A percentile compares a stretch with the other conserved stretches of the same genome.
These are phyloP conservation scores for Orussus abietinus DNA, from an alignment of 1,140 invertebrate species.

Conservation along the genomic window DNA sequence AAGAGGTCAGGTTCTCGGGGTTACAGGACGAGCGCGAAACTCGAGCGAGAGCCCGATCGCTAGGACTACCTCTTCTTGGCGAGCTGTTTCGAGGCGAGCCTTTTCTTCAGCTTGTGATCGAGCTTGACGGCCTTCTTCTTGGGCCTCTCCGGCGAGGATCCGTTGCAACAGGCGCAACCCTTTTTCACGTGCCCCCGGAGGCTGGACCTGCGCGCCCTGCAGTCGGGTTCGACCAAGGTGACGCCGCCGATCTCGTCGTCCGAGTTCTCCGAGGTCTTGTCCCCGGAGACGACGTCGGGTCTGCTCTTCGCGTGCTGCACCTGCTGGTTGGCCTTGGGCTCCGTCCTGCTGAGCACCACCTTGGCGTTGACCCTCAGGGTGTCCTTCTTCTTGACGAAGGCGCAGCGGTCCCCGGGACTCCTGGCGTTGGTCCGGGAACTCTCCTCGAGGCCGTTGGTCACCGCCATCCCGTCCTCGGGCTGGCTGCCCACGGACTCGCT, in stretches of 20 bases:
- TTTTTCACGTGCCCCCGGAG: conserved; percentile 55
- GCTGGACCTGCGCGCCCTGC: conserved; percentile 50
- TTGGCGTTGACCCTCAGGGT: conserved; percentile 40
- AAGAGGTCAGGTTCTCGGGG: neutral
- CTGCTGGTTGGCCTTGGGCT: conserved; percentile 25
- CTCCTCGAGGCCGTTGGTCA: conserved; percentile 43
- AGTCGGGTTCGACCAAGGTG: conserved; percentile 33
- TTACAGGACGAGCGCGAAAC: too few species aligned
- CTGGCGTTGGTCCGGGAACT: neutral
- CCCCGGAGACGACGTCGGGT: conserved; percentile 28
- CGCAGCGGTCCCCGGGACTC: conserved; percentile 22
- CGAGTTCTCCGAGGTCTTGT: conserved; percentile 42
- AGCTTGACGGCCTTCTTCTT: conserved; percentile 43
- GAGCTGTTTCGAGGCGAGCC: conserved; percentile 35
- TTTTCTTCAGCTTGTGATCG: conserved; percentile 44
- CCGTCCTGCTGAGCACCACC: conserved; percentile 38
- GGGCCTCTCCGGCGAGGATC: conserved; percentile 46
- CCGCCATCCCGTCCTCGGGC: conserved; percentile 33
- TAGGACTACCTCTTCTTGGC: conserved; percentile 53
- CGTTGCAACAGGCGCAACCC: conserved; percentile 54
- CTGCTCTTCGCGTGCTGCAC: conserved; percentile 22
- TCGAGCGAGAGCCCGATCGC: conserved; percentile 35
- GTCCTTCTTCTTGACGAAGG: conserved; percentile 38
- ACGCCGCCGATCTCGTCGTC: conserved; percentile 40
- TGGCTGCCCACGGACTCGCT: conserved; percentile 39